Base-by-base conservation (phyloP, 2,888 invertebrate species). In the Drosophila vallismaia region DNA sequence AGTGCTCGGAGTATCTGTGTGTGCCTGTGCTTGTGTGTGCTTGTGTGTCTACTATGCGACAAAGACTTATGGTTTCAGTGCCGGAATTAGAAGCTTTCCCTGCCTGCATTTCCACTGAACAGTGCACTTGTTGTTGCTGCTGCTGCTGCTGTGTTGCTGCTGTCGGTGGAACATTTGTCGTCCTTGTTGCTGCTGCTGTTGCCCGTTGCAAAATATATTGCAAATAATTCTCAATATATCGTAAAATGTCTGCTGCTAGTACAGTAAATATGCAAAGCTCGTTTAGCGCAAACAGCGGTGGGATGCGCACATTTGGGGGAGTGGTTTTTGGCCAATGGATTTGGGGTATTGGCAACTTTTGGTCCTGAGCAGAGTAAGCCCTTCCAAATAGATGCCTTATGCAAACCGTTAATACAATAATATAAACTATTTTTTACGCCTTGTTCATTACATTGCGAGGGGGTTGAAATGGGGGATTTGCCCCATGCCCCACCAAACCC, bases 161-260 rank as follows among this genome's bases (percentile, higher is more conserved):
- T 80, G 84, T 76, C 76, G 84, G 66, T 77, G 81, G 78, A 75
- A 82, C 86, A 85, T 87, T 87, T 85, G 83, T 86, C 87, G 83
- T 86, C 79, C 87, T 85, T 86, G 83, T 86, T 86, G 87, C 79
- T 86, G 86, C 74, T 77, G 75, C 73, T 76, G 53, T 53, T 71
- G 62, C 69, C 67, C 64, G 54, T 74, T 66, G 75, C 77, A 79
- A 88, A 88, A 87, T 88, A 88, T 88, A 87, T 87, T 88, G 87
- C 88, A 83, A 81, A 87, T 87, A 88, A 88, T 83, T 87, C 80
- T 86, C 88, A 88, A 87, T 87, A 87, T 83, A 87, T 87, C 88
- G 83, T 86, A 86, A 79, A 88, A 87, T 87, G 88, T 87, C 88
- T 87, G 86, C 74, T 84, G 78, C 69, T 68, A 74, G 86, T 86